Evolutionary conservation across 2,797 vertebrate genomes (phyloP), one percentile per base, ranked within the genome.

Genomic region (Corythornis leucogaster): DNA sequence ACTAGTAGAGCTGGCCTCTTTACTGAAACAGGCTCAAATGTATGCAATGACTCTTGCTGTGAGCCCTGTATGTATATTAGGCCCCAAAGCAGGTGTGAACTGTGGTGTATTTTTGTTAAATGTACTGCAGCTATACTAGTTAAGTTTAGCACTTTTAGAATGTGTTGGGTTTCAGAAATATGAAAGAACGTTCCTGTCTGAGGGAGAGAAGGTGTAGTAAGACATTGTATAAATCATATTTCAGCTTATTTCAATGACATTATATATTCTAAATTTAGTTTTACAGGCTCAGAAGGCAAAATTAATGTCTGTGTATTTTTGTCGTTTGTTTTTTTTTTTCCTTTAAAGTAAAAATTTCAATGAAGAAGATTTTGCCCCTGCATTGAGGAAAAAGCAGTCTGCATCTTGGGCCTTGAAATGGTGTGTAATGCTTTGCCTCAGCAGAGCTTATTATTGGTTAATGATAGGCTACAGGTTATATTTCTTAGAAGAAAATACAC

Each of bases 361-460:
- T 80, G 98, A 98, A 95, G 99, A 99, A 21, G 99, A 99, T 97
- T 99, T 98, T 98, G 99, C 99, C 38, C 96, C 97, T 59, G 97
- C 97, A 3, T 98, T 99, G 96, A 98, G 99, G 92, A 99, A 99
- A 95, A 99, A 98, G 87, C 99, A 99, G 16, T 99, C 99, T 55
- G 98, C 98, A 8, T 98, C 99, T 13, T 99, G 99, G 99, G 99
- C 99, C 75, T 97, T 99, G 94, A 99, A 99, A 97, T 99, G 99
- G 99, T 99, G 98, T 35, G 94, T 62, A 43, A 4, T 73, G 6
- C 7, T 84, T 68, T 38, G 69, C 51, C 24, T 87, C 50, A n/a
- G 25, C 21, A 80, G n/a, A 67, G 25, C 24, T 78, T 61, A 3
- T 20, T 26, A 4, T 59, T 70, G 12, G 13, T 26, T 57, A 40